A percentile compares a stretch with the other conserved stretches of the same genome.
phyloP scores from a whole-genome alignment of 2,888 invertebrate species.

The Drosophila nigricruria region DNA sequence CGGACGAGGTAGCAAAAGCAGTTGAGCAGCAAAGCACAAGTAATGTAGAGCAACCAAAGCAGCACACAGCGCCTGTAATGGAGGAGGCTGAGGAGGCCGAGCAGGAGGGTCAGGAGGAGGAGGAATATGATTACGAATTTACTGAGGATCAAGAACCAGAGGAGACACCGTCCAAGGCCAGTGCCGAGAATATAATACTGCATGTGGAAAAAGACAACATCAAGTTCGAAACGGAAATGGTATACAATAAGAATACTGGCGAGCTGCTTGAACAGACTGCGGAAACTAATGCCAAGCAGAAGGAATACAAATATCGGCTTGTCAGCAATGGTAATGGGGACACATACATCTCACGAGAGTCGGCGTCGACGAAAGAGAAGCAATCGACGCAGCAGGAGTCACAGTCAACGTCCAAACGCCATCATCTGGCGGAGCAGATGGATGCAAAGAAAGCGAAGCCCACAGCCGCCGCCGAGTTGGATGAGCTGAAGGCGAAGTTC shows the following conservation, averaged over 20 bases:
- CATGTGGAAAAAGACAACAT: slow-evolving; percentile 50
- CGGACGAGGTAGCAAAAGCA: slow-evolving; percentile 34
- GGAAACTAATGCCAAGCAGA: slow-evolving; percentile 31
- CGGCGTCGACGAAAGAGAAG: slow-evolving; percentile 48
- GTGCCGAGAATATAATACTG: slow-evolving; percentile 45
- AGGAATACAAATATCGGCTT: slow-evolving; percentile 72
- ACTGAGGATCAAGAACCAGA: slow-evolving; percentile 47
- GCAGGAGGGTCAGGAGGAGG: slow-evolving; percentile 34
- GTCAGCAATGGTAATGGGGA: slow-evolving; percentile 57
- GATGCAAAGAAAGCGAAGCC: slow-evolving; percentile 28
- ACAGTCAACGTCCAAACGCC: slow-evolving; percentile 35
- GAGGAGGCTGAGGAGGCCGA: slow-evolving; percentile 19
- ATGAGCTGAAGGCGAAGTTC: slow-evolving; percentile 50
- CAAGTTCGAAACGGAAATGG: slow-evolving; percentile 56
- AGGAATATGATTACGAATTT: slow-evolving; percentile 62
- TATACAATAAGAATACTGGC: slow-evolving; percentile 36
- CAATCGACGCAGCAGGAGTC: slow-evolving; percentile 7
- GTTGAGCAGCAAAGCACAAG: slow-evolving; percentile 32
- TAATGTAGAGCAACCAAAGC: slow-evolving; percentile 10
- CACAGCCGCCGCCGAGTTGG: slow-evolving; percentile 28
- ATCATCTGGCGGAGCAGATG: slow-evolving; percentile 16
- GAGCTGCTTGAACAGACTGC: slow-evolving; percentile 39
- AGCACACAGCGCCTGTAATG: background rate
- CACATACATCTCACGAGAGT: slow-evolving; percentile 53
- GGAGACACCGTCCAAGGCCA: slow-evolving; percentile 31